Percentiles rank a stretch among this genome's conserved stretches.
phyloP scores from a whole-genome alignment of 2,797 vertebrate species.

The Megalops cyprinoides region DNA sequence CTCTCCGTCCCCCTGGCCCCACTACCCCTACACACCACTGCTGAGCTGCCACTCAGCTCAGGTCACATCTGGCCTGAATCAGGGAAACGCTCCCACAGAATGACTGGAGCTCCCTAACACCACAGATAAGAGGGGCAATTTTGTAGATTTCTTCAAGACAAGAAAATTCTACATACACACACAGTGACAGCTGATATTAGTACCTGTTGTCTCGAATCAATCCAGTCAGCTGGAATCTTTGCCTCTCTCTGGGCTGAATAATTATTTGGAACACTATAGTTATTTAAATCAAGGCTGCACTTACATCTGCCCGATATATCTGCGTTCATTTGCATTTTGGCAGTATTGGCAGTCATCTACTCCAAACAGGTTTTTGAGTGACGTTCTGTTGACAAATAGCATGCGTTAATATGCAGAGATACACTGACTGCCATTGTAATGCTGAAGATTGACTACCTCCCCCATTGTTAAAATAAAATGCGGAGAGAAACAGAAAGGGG shows the following conservation, averaged over 20 bases:
- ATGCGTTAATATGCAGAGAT: not conserved
- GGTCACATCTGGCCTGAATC: conserved; percentile 8
- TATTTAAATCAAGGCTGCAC: not conserved
- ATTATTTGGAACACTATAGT: not conserved
- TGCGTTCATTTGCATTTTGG: not conserved
- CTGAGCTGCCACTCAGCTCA: not conserved
- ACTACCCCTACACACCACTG: not conserved
- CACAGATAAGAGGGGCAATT: conserved; percentile 18
- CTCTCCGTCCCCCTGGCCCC: not conserved
- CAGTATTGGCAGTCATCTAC: not conserved
- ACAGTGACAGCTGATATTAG: not conserved
- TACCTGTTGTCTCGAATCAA: no score
- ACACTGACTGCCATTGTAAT: not conserved
- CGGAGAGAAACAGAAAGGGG: not conserved
- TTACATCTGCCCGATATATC: not conserved
- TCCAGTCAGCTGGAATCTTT: no score
- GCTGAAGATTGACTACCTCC: not conserved
- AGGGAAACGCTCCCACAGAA: not conserved
- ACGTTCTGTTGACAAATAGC: not conserved
- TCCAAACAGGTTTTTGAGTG: not conserved
- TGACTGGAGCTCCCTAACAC: conserved; percentile 28
- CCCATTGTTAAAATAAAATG: not conserved
- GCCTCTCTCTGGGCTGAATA: not conserved
- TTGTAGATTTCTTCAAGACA: not conserved
- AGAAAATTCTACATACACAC: not conserved